Evolutionary conservation across 2,888 invertebrate species (phyloP), one percentile per base, ranked within the genome.

Genomic region (Chrysina gloriosa): DNA sequence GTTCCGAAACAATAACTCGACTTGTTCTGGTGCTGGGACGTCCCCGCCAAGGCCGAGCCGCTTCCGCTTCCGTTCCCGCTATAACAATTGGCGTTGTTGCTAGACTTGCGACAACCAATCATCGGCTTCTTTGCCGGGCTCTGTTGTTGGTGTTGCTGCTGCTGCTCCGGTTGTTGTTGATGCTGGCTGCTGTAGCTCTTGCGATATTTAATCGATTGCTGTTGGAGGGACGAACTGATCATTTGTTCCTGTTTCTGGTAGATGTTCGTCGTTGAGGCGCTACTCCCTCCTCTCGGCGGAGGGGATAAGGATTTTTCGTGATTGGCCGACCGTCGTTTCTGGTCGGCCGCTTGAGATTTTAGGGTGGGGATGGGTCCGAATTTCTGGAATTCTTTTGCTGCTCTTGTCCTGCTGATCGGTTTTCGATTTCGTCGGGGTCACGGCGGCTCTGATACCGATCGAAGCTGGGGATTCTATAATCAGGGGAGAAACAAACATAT

Each of bases 311-410:
- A 31, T 31, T 61, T 61, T 7, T 61, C 58, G 42, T 61, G 58
- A 19, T 0, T 16, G 14, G 19, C 19, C 5, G 39, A 50, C 2
- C 58, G 25, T 14, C 58, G 25, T 42, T 42, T 61, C 27, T 61
- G 58, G 9, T 61, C 58, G 25, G 58, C 39, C 2, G 58, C 58
- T 27, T 61, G 58, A 2, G 58, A 61, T 42, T 61, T 61, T 11
- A 61, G 4, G 3, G 58, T 61, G 0, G 58, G 58, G 9, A 11
- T 9, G 1, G 58, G 58, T 16, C 25, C 16, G 2, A 45, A 45
- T 25, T 61, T 61, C 19, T 42, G 42, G 23, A 61, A 61, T 42
- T 27, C 45, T 16, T 29, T n/a, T n/a, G n/a, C n/a, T 45, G n/a
- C 19, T 19, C 19, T 45, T 45, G 6, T 45, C 45, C 9, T 45